A percentile compares a stretch with the other conserved stretches of the same genome.
Evolutionary conservation across 1,140 invertebrate genomes (phyloP).

Genomic region (Drosophila orosa): DNA sequence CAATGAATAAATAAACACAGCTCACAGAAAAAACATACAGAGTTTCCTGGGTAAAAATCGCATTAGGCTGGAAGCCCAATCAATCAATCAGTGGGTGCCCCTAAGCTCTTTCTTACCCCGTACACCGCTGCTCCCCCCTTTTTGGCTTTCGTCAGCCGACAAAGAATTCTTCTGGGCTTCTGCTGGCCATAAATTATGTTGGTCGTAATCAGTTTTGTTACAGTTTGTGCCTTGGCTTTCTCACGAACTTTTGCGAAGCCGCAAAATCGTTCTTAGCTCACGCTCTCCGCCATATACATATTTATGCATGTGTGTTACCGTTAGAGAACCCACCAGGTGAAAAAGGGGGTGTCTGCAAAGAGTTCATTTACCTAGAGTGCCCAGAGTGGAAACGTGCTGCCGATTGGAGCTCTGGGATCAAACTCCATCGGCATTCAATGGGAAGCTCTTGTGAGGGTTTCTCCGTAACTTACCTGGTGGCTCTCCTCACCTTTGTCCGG

Average conservation of each 20-base stretch:
- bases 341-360: constrained; percentile 14
- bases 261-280: constrained; percentile 39
- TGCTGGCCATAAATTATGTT: constrained; percentile 71
- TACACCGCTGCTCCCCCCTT: not conserved
- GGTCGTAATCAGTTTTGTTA: constrained; percentile 77
- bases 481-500: constrained; percentile 18
- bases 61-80: constrained; percentile 53
- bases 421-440: constrained; percentile 42
- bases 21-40: not conserved
- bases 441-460: constrained; percentile 3
- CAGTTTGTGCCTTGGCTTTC: constrained; percentile 65
- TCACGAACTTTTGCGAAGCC: constrained; percentile 64
- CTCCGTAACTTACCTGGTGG: constrained; percentile 5
- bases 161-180: constrained; percentile 61
- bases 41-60: constrained; percentile 33
- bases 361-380: constrained; percentile 75
- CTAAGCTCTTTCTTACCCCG: not conserved
- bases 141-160: constrained; percentile 18
- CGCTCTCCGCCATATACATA: not conserved
- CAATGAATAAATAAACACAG: constrained; percentile 45
- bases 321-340: constrained; percentile 51
- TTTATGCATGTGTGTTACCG: constrained; percentile 49
- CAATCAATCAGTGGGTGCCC: constrained; percentile 60
- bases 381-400: constrained; percentile 57
- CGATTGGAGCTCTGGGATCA: constrained; percentile 37